Conservation (phyloP, 2,888 invertebrate species). For the Oscheius myriophilus region DNA sequence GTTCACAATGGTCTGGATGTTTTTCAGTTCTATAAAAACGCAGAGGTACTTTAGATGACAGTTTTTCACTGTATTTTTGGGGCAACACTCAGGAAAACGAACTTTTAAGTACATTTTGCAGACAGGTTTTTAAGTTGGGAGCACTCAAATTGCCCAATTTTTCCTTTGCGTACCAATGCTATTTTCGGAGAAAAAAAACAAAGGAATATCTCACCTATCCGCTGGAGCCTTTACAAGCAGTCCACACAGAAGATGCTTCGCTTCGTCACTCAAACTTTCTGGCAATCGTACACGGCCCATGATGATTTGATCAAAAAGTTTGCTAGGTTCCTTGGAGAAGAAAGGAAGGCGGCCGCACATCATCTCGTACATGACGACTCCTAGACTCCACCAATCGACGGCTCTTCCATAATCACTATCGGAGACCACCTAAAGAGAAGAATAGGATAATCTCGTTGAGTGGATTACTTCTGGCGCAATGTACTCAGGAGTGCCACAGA, state of each 20-base stretch:
- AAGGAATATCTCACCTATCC: conserved; percentile 76
- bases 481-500: conserved; percentile 86
- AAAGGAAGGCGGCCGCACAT: conserved; percentile 98
- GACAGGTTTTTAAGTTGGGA: too few species aligned
- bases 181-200: too few species aligned
- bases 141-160: too few species aligned
- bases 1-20: too few species aligned
- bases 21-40: too few species aligned
- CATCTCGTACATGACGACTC: conserved; percentile 95
- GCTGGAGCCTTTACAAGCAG: conserved; percentile 91
- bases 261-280: conserved; percentile 84
- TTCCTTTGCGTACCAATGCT: too few species aligned
- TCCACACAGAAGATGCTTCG: conserved; percentile 86
- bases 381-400: conserved; percentile 97
- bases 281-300: conserved; percentile 78
- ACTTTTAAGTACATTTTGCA: too few species aligned
- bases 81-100: too few species aligned
- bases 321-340: conserved; percentile 94
- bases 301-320: conserved; percentile 92
- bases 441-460: neutral
- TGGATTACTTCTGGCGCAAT: conserved; percentile 83
- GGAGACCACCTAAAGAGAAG: conserved; percentile 80
- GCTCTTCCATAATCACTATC: conserved; percentile 94
- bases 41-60: too few species aligned
- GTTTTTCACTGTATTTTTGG: too few species aligned